Base-by-base conservation (phyloP, 2,888 invertebrate species). In the Cheilosia pagana region DNA sequence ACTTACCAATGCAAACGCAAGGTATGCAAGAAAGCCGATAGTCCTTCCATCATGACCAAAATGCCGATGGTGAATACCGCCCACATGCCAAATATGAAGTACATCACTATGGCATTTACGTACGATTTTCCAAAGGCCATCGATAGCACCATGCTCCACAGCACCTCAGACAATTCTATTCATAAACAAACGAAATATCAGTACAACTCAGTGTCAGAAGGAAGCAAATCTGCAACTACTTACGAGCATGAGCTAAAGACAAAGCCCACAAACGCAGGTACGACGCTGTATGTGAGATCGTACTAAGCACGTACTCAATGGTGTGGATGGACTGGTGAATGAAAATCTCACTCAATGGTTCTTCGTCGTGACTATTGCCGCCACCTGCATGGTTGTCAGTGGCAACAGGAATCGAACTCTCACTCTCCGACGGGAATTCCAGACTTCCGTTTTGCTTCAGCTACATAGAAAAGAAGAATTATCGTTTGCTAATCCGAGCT, bases 11-110 rank as follows among this genome's bases (percentile, higher is more conserved):
- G 99, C 89, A 99, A 94, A 94, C 99, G 97, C 88, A 99, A 94
- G 0, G 99, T 99, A 92, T 99, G 99, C 88, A 99, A 93, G 94
- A 99, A 99, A 53, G 99, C 99, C 14, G 99, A 99, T n/a, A 99
- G 94, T 0, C 99, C 99, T 93, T 99, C 99, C 99, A 99, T 99
- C 91, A 99, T 94, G 86, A 99, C 97, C 87, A 99, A 94, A 91
- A 99, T 98, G 88, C 97, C 96, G 60, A 99, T 93, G 0, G 99
- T 99, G 87, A 99, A 95, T 70, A 95, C 94, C 71, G 96, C 96
- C 98, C 99, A 99, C 90, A 96, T 94, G 86, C 95, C 95, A 93
- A 99, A 99, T 59, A 98, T 94, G 28, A 95, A 92, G 93, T 96
- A 98, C 55, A 98, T 92, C 81, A 95, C 93, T 79, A 97, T 93